These are phyloP conservation scores for Strigamia crassipes DNA, from an alignment of 2,888 invertebrate genomes.

Conservation along the genomic window DNA sequence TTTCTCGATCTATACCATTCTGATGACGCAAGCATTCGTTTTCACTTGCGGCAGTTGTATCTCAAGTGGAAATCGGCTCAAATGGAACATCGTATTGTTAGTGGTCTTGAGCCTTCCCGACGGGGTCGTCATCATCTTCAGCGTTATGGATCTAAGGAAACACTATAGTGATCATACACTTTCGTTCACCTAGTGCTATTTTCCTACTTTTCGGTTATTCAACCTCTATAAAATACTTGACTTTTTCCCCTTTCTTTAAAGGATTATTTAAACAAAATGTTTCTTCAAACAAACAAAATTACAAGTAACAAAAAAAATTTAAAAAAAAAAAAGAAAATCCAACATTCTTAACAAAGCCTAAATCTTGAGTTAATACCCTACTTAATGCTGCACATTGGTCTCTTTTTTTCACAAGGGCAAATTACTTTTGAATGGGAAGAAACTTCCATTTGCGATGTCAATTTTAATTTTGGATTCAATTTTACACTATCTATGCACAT, in stretches of 20 bases:
- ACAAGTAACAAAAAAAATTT: too few species aligned
- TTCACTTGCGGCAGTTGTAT: slow-evolving; percentile 28
- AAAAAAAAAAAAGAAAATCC: too few species aligned
- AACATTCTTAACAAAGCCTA: too few species aligned
- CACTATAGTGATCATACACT: neutral
- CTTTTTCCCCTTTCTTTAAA: neutral
- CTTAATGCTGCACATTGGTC: too few species aligned
- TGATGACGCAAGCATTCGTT: neutral
- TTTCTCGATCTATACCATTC: neutral
- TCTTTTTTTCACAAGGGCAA: too few species aligned
- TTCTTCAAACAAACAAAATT: too few species aligned
- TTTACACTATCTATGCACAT: too few species aligned
- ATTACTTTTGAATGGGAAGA: too few species aligned
- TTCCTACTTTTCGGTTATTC: slow-evolving; percentile 17
- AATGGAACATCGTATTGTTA: neutral
- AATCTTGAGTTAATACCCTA: too few species aligned
- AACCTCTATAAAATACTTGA: neutral
- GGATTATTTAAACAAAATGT: too few species aligned
- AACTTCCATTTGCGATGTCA: too few species aligned
- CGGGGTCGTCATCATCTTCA: neutral
- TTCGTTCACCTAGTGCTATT: neutral
- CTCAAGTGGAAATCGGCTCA: slow-evolving; percentile 30
- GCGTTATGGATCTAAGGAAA: neutral
- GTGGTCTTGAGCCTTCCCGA: slow-evolving; percentile 7
- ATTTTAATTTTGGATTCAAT: too few species aligned